These are phyloP conservation scores for Edolisoma coerulescens DNA, from an alignment of 2,113 vertebrate species.

Conservation along the genomic window DNA sequence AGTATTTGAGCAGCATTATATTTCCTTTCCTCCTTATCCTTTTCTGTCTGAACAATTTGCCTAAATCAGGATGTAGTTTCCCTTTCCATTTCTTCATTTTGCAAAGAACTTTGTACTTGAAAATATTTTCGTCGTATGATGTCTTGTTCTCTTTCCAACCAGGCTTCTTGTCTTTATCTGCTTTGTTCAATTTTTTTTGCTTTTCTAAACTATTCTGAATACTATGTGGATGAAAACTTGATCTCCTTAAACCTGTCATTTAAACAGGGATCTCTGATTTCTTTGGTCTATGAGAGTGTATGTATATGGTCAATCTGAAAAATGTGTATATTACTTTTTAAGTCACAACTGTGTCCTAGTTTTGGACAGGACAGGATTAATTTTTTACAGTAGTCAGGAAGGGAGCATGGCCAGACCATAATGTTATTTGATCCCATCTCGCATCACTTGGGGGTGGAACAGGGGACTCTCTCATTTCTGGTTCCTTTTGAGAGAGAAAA, in stretches of 20 bases:
- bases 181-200: background rate
- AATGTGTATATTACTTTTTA: background rate
- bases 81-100: background rate
- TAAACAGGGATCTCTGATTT: background rate
- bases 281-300: background rate
- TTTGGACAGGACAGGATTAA: background rate
- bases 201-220: background rate
- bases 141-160: background rate
- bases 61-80: background rate
- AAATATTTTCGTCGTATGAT: background rate
- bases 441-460: background rate
- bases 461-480: background rate
- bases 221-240: background rate
- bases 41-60: background rate
- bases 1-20: background rate
- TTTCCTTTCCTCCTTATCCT: background rate
- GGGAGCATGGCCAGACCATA: background rate
- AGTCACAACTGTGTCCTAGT: background rate
- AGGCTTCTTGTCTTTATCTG: background rate
- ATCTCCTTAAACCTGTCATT: background rate
- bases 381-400: background rate
- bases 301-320: background rate
- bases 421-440: background rate
- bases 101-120: background rate
- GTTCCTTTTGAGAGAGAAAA: background rate